Evolutionary conservation across 2,888 invertebrate genomes (phyloP).

Genomic region (Arctia plantaginis): DNA sequence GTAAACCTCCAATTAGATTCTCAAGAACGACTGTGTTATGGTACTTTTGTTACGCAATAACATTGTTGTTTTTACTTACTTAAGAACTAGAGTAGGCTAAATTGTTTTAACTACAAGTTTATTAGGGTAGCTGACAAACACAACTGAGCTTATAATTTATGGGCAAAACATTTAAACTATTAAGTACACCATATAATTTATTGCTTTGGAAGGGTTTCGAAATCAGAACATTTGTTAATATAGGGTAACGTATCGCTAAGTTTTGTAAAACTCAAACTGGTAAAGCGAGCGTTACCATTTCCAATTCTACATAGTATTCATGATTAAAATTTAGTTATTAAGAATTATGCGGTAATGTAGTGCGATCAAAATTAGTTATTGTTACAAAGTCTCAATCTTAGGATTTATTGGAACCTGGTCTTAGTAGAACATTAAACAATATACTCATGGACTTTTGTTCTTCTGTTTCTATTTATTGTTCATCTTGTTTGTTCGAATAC

Average conservation of each 20-base stretch:
- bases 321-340: no score
- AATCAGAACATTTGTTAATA: slow-evolving; percentile 36
- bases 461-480: no score
- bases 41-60: slow-evolving; percentile 3
- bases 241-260: background rate
- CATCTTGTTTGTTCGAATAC: no score
- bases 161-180: slow-evolving; percentile 44
- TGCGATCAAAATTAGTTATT: background rate
- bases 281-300: background rate
- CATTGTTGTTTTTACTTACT: slow-evolving; percentile 4
- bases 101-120: slow-evolving; percentile 7
- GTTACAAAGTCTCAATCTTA: no score
- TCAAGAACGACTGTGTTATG: slow-evolving; percentile 4
- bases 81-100: slow-evolving; percentile 4
- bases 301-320: background rate
- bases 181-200: slow-evolving; percentile 34
- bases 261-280: background rate
- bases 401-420: no score
- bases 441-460: no score
- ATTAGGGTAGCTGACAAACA: slow-evolving; percentile 20
- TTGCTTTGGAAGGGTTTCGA: slow-evolving; percentile 22
- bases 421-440: no score
- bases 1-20: slow-evolving; percentile 15
- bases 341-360: background rate
- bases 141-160: slow-evolving; percentile 24